Evolutionary conservation across 2,113 vertebrate species (phyloP).

Genomic region (Ceratotherium simum): DNA sequence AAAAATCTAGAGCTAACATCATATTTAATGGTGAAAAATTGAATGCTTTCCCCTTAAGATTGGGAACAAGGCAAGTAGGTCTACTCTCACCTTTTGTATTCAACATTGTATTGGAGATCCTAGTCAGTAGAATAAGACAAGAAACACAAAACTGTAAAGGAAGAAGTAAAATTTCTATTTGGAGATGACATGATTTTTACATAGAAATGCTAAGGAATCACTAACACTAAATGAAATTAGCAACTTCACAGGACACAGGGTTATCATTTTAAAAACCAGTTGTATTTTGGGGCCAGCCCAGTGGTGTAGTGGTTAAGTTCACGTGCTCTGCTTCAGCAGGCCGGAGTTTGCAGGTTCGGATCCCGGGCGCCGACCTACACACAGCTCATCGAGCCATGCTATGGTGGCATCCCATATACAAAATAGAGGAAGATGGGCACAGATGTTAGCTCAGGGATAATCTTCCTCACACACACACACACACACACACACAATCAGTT

Average conservation of each 20-base stretch:
- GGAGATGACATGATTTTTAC: background rate
- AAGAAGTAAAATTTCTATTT: background rate
- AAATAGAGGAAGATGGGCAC: too few species aligned
- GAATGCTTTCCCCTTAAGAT: background rate
- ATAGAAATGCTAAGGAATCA: conserved; percentile 1
- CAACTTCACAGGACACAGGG: background rate
- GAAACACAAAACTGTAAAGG: background rate
- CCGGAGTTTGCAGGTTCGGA: too few species aligned
- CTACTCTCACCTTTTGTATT: background rate
- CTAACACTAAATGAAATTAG: background rate
- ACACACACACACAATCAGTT: background rate
- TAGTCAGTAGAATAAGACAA: background rate
- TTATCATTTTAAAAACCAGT: background rate
- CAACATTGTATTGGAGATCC: background rate
- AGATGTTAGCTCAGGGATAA: too few species aligned
- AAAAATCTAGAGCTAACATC: background rate
- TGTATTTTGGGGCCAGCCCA: too few species aligned
- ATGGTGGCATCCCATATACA: too few species aligned
- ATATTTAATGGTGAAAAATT: background rate
- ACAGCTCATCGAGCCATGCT: too few species aligned
- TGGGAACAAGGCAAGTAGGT: background rate
- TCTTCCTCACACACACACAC: too few species aligned
- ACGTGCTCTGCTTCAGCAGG: too few species aligned
- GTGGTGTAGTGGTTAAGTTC: too few species aligned
- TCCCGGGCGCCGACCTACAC: too few species aligned